These are phyloP conservation scores for Pseudomyrmex pallidus DNA, from an alignment of 1,140 invertebrate species.

Conservation along the genomic window DNA sequence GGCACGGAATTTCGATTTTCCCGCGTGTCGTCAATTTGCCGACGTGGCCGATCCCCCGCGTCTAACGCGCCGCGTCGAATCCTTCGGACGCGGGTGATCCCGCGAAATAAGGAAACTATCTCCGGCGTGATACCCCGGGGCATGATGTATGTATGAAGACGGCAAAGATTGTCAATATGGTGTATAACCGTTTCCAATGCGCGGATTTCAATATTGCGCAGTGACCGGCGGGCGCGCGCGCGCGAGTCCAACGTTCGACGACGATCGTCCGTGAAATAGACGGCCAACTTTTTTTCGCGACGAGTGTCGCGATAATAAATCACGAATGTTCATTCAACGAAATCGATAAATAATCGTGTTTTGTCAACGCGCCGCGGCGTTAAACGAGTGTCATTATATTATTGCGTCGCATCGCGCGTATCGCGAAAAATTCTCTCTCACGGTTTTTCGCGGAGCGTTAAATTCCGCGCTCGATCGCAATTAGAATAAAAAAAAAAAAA, in stretches of 20 bases:
- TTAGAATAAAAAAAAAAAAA: conserved; percentile 9
- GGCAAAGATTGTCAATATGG: conserved; percentile 5
- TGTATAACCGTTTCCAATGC: conserved; percentile 12
- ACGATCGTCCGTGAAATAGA: background rate
- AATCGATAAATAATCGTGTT: background rate
- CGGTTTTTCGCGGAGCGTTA: background rate
- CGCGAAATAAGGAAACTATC: background rate
- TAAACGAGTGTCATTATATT: too few relatives aligned
- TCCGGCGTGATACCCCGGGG: background rate
- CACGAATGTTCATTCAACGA: background rate
- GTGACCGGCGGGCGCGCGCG: conserved; percentile 11
- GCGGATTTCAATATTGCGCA: conserved; percentile 5
- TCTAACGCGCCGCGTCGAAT: conserved; percentile 28
- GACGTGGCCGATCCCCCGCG: conserved; percentile 44
- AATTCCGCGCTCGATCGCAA: background rate
- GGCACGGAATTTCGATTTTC: conserved; percentile 64
- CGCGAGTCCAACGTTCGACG: background rate
- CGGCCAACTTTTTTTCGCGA: background rate
- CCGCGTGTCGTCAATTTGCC: background rate
- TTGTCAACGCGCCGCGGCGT: background rate
- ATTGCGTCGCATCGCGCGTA: background rate
- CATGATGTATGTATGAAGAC: background rate
- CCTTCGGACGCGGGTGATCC: conserved; percentile 18
- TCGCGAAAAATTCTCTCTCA: background rate
- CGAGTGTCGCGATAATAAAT: background rate